Base-by-base conservation (phyloP, 37 sponge, comb jelly and placozoan species). In the Chondrosia reniformis region DNA sequence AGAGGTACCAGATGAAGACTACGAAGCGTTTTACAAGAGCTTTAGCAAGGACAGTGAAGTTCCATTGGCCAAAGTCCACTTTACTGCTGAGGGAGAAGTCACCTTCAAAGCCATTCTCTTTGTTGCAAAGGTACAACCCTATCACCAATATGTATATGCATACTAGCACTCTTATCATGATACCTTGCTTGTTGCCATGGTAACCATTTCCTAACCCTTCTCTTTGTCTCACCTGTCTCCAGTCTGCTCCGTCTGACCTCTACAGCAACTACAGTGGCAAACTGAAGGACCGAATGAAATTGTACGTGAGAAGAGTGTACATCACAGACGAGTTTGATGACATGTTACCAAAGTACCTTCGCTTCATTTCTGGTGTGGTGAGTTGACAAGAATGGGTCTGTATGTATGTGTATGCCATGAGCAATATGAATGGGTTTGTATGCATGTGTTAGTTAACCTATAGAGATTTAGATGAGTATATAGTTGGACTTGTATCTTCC, bases 261-360 rank as follows among this genome's bases (percentile, higher is more conserved):
- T 97, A 84, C 89, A 86, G 76, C 39, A 92, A 88, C 75, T 91
- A 43, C 43, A 34, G 86, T 62, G 83, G 83, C 22, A 84, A 83
- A 67, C 22, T 49, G 24, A 67, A 67, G 8, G 91, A 92, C 44
- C 84, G 86, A 77, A 92, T 96, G 80, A 96, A 96, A 77, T 71
- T 98, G 73, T 98, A 98, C 79, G 99, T 98, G 22, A 62, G 96
- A 41, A 83, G 99, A 45, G 96, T 98, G 42, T 98, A 95, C 88
- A 98, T 98, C 84, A 98, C 99, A 6, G 96, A 94, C 74, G 89
- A 95, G 72, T 90, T 98, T 78, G 92, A 98, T 13, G 96, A 98
- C 73, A 83, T 98, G 80, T 84, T 98, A 87, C 99, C 99, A 32
- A 84, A 87, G 57, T 98, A 98, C 76, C 92, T 98, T 32, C 77